phyloP scores from a whole-genome alignment of 64 coral and sea anemone genomes.

The Anthopleura sola region DNA sequence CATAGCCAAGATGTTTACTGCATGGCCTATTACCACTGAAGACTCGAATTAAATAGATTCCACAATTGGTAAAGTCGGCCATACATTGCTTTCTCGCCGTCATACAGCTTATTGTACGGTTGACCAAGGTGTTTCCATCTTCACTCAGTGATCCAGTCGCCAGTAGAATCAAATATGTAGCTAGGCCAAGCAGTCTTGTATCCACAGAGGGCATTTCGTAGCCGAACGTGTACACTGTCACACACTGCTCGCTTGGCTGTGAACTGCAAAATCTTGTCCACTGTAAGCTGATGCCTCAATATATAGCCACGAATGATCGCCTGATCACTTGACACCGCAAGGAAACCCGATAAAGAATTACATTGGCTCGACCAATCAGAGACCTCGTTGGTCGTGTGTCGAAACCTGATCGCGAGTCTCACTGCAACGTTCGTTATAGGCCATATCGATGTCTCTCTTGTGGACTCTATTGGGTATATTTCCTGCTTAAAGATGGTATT shows the following conservation, averaged over 20 bases:
- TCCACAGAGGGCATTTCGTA: not conserved
- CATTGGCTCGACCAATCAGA: slow-evolving; percentile 40
- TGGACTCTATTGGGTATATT: not conserved
- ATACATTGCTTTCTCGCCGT: not conserved
- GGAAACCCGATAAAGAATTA: slow-evolving; percentile 67
- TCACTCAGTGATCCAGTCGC: not conserved
- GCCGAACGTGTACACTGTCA: not conserved
- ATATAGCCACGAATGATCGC: slow-evolving; percentile 55
- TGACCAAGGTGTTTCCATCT: not conserved
- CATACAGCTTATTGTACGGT: slow-evolving; percentile 22
- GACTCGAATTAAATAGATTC: not conserved
- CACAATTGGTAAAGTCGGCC: not conserved
- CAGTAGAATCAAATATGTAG: slow-evolving; percentile 15
- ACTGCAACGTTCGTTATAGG: not conserved
- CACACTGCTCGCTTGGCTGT: not conserved
- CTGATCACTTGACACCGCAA: slow-evolving; percentile 46
- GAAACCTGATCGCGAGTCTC: not conserved
- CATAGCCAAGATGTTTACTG: slow-evolving; percentile 20
- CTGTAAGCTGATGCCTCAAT: slow-evolving; percentile 53
- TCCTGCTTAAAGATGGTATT: not conserved
- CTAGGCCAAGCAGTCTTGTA: slow-evolving; percentile 26
- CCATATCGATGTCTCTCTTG: not conserved
- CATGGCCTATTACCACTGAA: slow-evolving; percentile 8
- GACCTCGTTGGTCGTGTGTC: slow-evolving; percentile 5
- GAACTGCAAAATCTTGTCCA: not conserved